Evolutionary conservation across 1,140 invertebrate genomes (phyloP), one percentile per base, ranked within the genome.

Genomic region (Holotrichia oblita): DNA sequence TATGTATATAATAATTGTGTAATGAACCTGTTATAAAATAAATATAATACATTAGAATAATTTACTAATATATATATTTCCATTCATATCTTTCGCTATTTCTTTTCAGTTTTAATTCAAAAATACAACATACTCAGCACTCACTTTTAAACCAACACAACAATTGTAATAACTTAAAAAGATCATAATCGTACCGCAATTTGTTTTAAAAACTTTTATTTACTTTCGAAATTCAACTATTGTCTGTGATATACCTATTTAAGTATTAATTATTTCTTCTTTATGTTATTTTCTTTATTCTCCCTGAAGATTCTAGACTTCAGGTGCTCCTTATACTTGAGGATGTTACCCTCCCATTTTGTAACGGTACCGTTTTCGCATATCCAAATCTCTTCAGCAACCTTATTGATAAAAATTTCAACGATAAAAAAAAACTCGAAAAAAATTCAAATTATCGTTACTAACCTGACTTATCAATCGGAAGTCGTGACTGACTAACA

Each of bases 381-480:
- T 17, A 99, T 94, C 98, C 98, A 99, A 87, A 99, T 99, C 88
- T 99, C 97, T 88, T 99, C 94, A 20, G 98, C 98, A 27, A 99
- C 98, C 97, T 99, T 84, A 75, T 22, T 77, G 20, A 81, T 12
- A 76, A 59, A 24, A 79, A 77, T 73, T 17, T 34, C 2, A 14
- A 3, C 4, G 27, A 4, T 34, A 2, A 34, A 34, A 1, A 34
- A 34, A 34, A 34, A 1, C 4, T 4, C 4, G 27, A 34, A 34
- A 34, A 34, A 34, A 34, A 2, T 34, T 34, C 27, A 34, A 42
- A n/a, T 76, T 22, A n/a, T 24, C 9, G 22, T 48, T 4, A 85
- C 85, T 85, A 88, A 98, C 97, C 91, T 99, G 98, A 90, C 95
- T 98, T 81, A 99, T 99, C 20, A 99, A 92, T 87, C 98, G 92